A percentile compares a stretch with the other conserved stretches of the same genome.
Conservation (phyloP, 1,140 invertebrate genomes). For the Scaptomyza montana region DNA sequence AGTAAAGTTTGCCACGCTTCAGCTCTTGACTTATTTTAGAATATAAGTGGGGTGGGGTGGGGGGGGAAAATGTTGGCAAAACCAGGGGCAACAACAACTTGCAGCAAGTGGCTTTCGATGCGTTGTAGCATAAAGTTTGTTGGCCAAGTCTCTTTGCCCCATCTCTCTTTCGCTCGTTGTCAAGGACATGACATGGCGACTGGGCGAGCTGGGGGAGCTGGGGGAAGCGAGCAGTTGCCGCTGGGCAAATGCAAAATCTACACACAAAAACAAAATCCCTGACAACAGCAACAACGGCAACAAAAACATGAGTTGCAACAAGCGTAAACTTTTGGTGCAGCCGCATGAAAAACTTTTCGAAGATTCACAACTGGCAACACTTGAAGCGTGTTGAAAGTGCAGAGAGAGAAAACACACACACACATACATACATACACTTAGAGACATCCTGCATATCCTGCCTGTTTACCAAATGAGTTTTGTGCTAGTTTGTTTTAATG, state of each 20-base stretch:
- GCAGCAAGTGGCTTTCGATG: constrained; percentile 27
- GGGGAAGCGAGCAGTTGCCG: constrained; percentile 4
- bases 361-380: constrained; percentile 78
- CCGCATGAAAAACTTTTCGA: constrained; percentile 65
- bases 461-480: constrained; percentile 76
- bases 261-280: constrained; percentile 49
- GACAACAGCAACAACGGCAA: constrained; percentile 62
- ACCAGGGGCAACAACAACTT: constrained; percentile 11
- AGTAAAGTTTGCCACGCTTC: constrained; percentile 49
- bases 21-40: constrained; percentile 22
- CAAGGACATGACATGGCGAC: constrained; percentile 35
- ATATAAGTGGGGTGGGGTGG: not conserved
- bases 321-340: constrained; percentile 62
- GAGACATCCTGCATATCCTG: constrained; percentile 70
- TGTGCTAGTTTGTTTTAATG: constrained; percentile 70
- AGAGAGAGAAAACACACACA: not conserved
- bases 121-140: constrained; percentile 48
- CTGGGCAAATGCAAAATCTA: constrained; percentile 32
- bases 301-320: constrained; percentile 14
- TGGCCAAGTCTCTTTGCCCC: constrained; percentile 27
- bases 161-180: not conserved
- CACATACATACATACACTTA: not conserved
- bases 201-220: constrained; percentile 11
- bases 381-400: constrained; percentile 65
- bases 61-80: too few relatives aligned